These are phyloP conservation scores for Theristicus caerulescens DNA, from an alignment of 2,113 vertebrate species.

Conservation along the genomic window DNA sequence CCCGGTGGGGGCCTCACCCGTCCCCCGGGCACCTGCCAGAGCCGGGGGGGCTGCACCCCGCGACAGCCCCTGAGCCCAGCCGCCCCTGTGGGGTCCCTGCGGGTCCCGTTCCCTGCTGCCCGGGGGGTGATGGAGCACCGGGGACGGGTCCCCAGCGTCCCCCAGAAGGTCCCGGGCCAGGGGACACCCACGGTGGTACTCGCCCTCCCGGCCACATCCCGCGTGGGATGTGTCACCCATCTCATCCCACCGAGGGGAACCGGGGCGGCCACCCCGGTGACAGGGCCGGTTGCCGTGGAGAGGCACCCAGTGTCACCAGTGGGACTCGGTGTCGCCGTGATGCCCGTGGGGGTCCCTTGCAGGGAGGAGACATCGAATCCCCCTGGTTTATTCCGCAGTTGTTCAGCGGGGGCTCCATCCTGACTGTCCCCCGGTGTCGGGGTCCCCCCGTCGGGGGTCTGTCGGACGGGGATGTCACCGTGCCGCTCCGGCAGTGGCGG, in stretches of 20 bases:
- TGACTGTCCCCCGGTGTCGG: neutral
- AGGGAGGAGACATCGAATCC: neutral
- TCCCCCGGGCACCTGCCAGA: neutral
- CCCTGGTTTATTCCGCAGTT: fast-evolving
- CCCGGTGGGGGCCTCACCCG: too few relatives aligned
- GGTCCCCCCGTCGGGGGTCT: neutral
- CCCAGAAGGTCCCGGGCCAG: neutral
- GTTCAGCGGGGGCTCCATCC: neutral
- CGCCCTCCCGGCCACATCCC: neutral
- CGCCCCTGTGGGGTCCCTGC: neutral
- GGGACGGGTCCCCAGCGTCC: neutral
- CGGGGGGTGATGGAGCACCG: neutral
- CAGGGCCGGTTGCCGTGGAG: neutral
- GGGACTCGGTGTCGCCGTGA: neutral
- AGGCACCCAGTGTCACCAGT: neutral
- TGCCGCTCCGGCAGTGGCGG: neutral
- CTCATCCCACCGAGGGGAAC: neutral
- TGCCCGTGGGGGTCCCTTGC: neutral
- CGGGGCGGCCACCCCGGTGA: too few relatives aligned
- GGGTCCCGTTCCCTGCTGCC: neutral
- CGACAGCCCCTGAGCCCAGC: neutral
- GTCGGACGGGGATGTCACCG: neutral
- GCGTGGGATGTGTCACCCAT: neutral
- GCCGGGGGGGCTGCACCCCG: neutral
- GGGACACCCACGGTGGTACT: neutral